Base-by-base conservation (phyloP, 37 sponge, comb jelly and placozoan species). In the Oscarella lobularis region DNA sequence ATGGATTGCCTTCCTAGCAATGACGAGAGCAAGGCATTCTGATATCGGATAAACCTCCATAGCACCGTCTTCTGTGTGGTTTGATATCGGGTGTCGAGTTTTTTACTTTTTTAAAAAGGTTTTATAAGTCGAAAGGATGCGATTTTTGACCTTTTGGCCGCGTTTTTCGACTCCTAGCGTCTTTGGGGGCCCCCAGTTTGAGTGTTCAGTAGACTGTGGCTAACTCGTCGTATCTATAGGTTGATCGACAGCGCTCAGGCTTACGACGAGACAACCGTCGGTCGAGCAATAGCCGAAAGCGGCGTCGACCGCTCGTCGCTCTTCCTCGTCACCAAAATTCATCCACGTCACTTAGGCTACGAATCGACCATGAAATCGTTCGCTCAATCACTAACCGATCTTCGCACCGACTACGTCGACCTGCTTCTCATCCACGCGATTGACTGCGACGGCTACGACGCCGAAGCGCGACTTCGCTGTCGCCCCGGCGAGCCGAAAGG, bases 401-500 rank as follows among this genome's bases (percentile, higher is more conserved):
- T 48, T 27, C 60, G 20, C 60, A 48, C 60, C 20, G 60, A 48
- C 60, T 48, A 48, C 60, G 14, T 48, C 20, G 60, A 48, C 20
- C 14, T 20, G 9, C 20, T 48, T 20, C 20, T 48, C 14, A 48
- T 48, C 20, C 60, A 48, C 60, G 9, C 60, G 60, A 48, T 48
- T 48, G 60, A 48, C 60, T 48, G 60, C 20, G 60, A 48, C 60
- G 60, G 20, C 20, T 9, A 20, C 60, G 60, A 48, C 9, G n/a
- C n/a, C n/a, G 60, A 48, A 27, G 60, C 60, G 9, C 60, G 60
- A 27, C 60, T 48, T 48, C 60, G 14, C 14, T 48, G 60, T 48
- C 14, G 60, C 9, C 60, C 60, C 9, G 60, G 60, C 9, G 60
- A 48, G 60, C 60, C 60, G 20, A 48, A 68, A 68, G 71, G 71